Evolutionary conservation across 1,140 invertebrate genomes (phyloP), one percentile per base, ranked within the genome.

Genomic region (Zaprionus nigranus): DNA sequence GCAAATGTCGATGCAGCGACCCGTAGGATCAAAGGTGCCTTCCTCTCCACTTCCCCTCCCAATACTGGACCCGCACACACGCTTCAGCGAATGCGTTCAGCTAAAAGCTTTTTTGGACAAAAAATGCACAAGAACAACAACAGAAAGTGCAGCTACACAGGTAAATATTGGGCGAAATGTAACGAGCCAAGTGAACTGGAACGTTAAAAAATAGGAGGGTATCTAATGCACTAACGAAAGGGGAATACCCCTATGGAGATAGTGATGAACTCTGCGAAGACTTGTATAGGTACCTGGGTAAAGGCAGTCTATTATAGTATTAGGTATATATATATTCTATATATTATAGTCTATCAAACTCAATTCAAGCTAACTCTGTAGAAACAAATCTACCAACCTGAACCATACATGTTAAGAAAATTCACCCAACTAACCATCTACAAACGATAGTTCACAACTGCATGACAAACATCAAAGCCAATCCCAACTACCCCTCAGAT

Each of bases 31-130:
- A 74, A 65, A 75, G 53, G 80, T 66, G 40, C 40, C 40, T 46
- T 3, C n/a, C n/a, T n/a, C 30, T 34, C 9, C 9, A 7, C 28
- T 30, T 6, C 28, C 9, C 2, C 30, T 3, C 2, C 30, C 30
- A 0, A 11, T n/a, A 46, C 40, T 46, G 46, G 46, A 51, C 38
- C 15, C n/a, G 6, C 38, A 43, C 40, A 53, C 72, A 83, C 74
- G 84, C 80, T 87, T 46, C 83, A 68, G 22, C 68, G 77, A 51
- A 71, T 73, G 69, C 73, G 83, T 88, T 80, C 73, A 78, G 84
- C 83, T 87, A 87, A 87, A 87, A 87, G 84, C 83, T 88, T 87
- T 87, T 87, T 87, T 64, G 70, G 60, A 60, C 82, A 86, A 86
- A 87, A 86, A 86, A 67, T 46, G 38, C 63, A 78, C 66, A 62